Percentiles rank a stretch among this genome's conserved stretches.
Conservation (phyloP, 2,797 vertebrate species). For the Gymnopithys bicolor region DNA sequence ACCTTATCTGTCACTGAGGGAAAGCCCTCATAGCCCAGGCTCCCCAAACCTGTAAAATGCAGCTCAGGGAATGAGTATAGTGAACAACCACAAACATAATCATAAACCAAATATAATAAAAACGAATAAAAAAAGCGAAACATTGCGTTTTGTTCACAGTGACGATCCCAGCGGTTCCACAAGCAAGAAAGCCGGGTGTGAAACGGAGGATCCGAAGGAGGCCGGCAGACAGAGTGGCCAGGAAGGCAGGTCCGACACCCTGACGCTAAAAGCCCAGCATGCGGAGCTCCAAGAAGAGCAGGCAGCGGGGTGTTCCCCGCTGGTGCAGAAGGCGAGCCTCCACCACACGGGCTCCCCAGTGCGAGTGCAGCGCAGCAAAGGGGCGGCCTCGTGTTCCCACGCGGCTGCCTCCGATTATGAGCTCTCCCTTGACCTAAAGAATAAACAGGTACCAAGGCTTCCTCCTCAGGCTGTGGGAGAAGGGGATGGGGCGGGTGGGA, state of each 20-base stretch:
- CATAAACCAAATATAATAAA: conserved; percentile 25
- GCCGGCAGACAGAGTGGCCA: conserved; percentile 80
- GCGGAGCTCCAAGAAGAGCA: conserved; percentile 78
- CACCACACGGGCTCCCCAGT: conserved; percentile 91
- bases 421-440: conserved; percentile 99
- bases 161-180: conserved; percentile 79
- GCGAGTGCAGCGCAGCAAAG: conserved; percentile 89
- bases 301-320: conserved; percentile 81
- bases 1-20: background rate
- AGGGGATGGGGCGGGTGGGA: conserved; percentile 63
- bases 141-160: conserved; percentile 82
- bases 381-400: conserved; percentile 89
- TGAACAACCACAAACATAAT: background rate
- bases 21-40: background rate
- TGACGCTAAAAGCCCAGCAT: conserved; percentile 78
- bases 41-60: background rate
- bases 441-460: conserved; percentile 93
- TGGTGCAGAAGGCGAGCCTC: conserved; percentile 88
- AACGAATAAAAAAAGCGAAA: conserved; percentile 75
- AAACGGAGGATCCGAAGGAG: conserved; percentile 80
- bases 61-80: conserved; percentile 14
- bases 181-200: conserved; percentile 77
- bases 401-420: conserved; percentile 92
- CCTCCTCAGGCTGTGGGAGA: conserved; percentile 71
- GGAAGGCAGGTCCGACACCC: conserved; percentile 76